Evolutionary conservation across 2,888 invertebrate species (phyloP), one percentile per base, ranked within the genome.

Genomic region (Xestia c-nigrum): DNA sequence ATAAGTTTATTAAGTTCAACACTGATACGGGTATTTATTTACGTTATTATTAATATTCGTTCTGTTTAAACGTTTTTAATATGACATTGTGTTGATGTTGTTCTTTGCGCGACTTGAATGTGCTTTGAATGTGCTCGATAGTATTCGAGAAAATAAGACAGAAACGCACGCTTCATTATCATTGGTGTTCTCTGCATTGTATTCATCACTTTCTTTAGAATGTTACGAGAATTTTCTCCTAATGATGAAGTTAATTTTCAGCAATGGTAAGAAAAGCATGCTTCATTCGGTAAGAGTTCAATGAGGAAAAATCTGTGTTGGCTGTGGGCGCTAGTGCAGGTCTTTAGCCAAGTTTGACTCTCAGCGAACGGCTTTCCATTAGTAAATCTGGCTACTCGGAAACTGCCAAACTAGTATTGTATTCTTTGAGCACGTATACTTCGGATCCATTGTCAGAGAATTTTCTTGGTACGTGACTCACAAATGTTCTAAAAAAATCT

Each of bases 1-100:
- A 82, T 82, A 78, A 74, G 85, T 87, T 91, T 88, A 91, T 88
- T 89, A 72, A 88, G 87, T 90, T 88, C 83, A 87, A 80, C 40
- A 78, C 57, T 67, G 47, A n/a, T 65, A 46, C 16, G 12, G 16
- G 24, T 72, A 65, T 81, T 80, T 84, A 75, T 83, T 76, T 75
- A 79, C 78, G 74, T 71, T 66, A 80, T 71, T 66, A 80, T 71
- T 86, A 74, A 55, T 57, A 84, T 57, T 65, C 66, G 46, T 70
- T 68, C 24, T 80, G 57, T 63, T n/a, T n/a, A 72, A 55, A 64
- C 21, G 38, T 74, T 72, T 76, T 46, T n/a, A 64, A 67, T 74
- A 65, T 43, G 43, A 43, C 43, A 43, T 9, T 4, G 61, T 63
- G 72, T 80, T 72, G 65, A 66, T 52, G 24, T 68, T 63, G 61